Conservation (phyloP, 2,888 invertebrate genomes). For the Perizoma affinitatum region DNA sequence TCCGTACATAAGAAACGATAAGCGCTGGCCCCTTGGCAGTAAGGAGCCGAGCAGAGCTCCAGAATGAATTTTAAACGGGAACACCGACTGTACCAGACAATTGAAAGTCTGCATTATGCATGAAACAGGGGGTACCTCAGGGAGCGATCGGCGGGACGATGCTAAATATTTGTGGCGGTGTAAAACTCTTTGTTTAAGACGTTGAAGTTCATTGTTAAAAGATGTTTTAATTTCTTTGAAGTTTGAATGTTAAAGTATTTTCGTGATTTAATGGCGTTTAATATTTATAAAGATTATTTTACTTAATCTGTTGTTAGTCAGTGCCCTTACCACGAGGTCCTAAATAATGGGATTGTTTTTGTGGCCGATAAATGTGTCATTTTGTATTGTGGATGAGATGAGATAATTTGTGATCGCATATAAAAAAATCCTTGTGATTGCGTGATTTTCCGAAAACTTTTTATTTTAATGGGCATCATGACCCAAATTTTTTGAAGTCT, state of each 20-base stretch:
- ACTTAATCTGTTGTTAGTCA: not conserved
- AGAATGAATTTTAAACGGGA: constrained; percentile 66
- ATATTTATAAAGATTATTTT: constrained; percentile 13
- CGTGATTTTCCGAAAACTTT: too few species aligned
- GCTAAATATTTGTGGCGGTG: constrained; percentile 55
- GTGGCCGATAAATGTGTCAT: too few species aligned
- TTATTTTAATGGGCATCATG: too few species aligned
- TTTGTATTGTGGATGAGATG: too few species aligned
- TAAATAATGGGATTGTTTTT: too few species aligned
- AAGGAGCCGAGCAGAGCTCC: constrained; percentile 41
- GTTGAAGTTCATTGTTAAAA: constrained; percentile 23
- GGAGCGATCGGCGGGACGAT: constrained; percentile 47
- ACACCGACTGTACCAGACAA: constrained; percentile 57
- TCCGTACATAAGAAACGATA: constrained; percentile 49
- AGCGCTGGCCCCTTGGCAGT: constrained; percentile 48
- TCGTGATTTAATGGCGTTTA: constrained; percentile 19
- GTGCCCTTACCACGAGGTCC: too few species aligned
- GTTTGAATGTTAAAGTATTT: constrained; percentile 20
- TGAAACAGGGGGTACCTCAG: constrained; percentile 48
- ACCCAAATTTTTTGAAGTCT: too few species aligned
- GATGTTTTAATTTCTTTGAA: constrained; percentile 35
- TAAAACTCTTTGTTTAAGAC: constrained; percentile 37
- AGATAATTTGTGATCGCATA: too few species aligned
- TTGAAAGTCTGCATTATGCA: constrained; percentile 75
- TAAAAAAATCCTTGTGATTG: too few species aligned